Evolutionary conservation across 2,888 invertebrate genomes (phyloP).

Genomic region (Caenorhabditis drosophilae): DNA sequence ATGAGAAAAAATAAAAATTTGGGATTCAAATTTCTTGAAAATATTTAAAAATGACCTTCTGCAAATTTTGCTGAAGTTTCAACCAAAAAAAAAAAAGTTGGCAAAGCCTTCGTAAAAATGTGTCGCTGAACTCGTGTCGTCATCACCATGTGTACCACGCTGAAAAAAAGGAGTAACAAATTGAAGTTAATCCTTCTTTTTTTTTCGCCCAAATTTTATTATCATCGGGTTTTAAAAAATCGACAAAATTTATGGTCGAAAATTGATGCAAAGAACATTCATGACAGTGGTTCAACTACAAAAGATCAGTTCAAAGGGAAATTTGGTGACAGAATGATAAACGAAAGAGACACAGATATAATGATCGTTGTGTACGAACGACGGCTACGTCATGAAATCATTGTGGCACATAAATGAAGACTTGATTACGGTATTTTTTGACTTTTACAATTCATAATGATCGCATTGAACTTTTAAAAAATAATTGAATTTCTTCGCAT

Average conservation of each 20-base stretch:
- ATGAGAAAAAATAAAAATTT: no score
- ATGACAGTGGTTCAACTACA: conserved; percentile 28
- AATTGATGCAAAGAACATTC: no score
- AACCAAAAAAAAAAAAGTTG: neutral
- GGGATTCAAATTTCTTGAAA: no score
- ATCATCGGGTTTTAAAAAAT: no score
- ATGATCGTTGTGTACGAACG: conserved; percentile 23
- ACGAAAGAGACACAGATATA: neutral
- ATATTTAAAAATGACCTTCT: no score
- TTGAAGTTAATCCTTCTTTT: neutral
- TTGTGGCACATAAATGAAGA: conserved; percentile 10
- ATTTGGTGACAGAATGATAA: neutral
- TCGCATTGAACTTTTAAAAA: no score
- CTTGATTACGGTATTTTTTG: no score
- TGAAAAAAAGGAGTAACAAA: neutral
- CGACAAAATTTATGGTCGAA: no score
- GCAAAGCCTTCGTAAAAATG: neutral
- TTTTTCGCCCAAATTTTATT: no score
- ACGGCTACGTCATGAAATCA: conserved; percentile 38
- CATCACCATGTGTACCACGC: conserved; percentile 22
- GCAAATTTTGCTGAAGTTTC: no score
- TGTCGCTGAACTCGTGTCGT: conserved; percentile 30
- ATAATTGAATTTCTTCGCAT: no score
- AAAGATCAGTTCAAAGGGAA: conserved; percentile 7
- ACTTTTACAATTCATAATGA: no score